Evolutionary conservation across 2,113 vertebrate species (phyloP).

Genomic region (Corapipo altera): DNA sequence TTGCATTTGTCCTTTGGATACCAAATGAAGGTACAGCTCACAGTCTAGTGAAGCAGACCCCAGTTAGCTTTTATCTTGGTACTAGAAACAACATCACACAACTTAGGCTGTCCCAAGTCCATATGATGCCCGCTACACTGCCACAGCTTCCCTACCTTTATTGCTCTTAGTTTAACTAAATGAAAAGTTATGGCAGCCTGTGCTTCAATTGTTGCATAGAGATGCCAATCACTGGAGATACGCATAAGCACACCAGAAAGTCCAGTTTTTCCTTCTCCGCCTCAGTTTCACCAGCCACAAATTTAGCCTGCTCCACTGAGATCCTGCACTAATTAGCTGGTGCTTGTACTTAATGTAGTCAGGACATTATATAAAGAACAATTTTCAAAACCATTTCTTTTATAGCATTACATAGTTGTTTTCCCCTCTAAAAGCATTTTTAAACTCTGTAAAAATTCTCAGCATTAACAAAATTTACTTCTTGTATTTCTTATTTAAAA

Average conservation of each 20-base stretch:
- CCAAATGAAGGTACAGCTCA: not conserved
- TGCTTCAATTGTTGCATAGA: not conserved
- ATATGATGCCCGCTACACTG: not conserved
- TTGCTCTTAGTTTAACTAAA: not conserved
- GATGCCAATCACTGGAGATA: not conserved
- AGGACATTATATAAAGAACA: not conserved
- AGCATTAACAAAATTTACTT: not conserved
- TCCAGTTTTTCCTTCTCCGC: not conserved
- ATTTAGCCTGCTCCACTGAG: not conserved
- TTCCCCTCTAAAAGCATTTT: not conserved
- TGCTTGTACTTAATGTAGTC: not conserved
- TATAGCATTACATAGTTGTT: not conserved
- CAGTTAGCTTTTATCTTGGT: not conserved
- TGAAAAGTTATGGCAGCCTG: not conserved
- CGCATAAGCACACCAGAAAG: not conserved
- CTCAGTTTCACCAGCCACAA: not conserved
- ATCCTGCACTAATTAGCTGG: accelerated
- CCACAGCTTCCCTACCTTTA: not conserved
- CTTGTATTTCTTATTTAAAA: not conserved
- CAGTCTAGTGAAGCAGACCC: not conserved
- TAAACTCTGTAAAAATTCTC: not conserved
- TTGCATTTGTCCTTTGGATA: not conserved
- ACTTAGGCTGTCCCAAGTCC: not conserved
- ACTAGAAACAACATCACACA: not conserved
- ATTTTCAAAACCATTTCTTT: not conserved